Evolutionary conservation across 2,888 invertebrate species (phyloP).

Genomic region (Melanchra persicariae): DNA sequence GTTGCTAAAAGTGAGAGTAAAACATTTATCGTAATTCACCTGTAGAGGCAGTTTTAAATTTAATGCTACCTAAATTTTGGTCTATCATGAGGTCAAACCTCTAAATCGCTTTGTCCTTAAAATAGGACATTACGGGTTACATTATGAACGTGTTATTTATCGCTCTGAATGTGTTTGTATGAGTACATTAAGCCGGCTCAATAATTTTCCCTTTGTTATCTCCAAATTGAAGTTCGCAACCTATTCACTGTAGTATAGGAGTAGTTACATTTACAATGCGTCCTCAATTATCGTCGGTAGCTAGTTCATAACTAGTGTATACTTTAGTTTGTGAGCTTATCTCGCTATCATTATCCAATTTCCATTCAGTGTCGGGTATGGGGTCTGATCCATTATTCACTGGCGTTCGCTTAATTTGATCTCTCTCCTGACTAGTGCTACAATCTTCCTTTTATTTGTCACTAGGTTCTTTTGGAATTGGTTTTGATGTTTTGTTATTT

Average conservation of each 20-base stretch:
- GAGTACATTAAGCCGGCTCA: slow-evolving; percentile 52
- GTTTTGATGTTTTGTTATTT: slow-evolving; percentile 35
- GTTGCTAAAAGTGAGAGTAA: slow-evolving; percentile 56
- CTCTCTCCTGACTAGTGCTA: slow-evolving; percentile 36
- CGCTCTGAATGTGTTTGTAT: slow-evolving; percentile 45
- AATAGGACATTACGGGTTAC: slow-evolving; percentile 33
- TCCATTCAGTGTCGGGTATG: slow-evolving; percentile 56
- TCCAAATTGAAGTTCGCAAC: slow-evolving; percentile 64
- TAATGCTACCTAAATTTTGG: slow-evolving; percentile 5
- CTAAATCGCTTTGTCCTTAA: slow-evolving; percentile 39
- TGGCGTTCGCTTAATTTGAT: slow-evolving; percentile 57
- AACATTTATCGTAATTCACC: slow-evolving; percentile 33
- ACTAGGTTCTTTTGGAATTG: slow-evolving; percentile 28
- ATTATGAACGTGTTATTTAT: slow-evolving; percentile 52
- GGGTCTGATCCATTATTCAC: slow-evolving; percentile 61
- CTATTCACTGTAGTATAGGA: slow-evolving; percentile 42
- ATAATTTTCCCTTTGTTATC: slow-evolving; percentile 69
- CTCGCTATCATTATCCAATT: slow-evolving; percentile 62
- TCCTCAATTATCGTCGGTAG: slow-evolving; percentile 57
- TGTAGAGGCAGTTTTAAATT: neutral
- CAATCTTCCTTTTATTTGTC: slow-evolving; percentile 37
- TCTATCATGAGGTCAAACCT: neutral
- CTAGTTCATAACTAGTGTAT: slow-evolving; percentile 58
- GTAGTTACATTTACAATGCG: slow-evolving; percentile 56
- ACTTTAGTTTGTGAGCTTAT: slow-evolving; percentile 58